Conservation (phyloP, 2,888 invertebrate species). For the Cactoblastis cactorum region DNA sequence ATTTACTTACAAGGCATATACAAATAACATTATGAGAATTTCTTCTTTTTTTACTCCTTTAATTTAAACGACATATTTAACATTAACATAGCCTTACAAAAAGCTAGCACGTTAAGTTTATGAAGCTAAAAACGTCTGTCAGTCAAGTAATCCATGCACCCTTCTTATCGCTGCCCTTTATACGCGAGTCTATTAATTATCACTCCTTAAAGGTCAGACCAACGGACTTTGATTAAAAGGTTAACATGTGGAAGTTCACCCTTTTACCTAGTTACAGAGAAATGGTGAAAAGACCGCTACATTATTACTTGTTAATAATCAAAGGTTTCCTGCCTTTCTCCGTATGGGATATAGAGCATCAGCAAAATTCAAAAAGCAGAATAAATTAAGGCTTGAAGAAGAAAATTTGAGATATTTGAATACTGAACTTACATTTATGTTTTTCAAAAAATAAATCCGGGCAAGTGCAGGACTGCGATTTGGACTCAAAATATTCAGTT, state of each 20-base stretch:
- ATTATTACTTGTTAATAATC: background rate
- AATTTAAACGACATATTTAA: background rate
- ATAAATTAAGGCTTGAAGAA: too few relatives aligned
- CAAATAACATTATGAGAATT: background rate
- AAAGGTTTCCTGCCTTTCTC: too few relatives aligned
- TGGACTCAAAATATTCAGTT: too few relatives aligned
- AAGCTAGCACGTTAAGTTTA: background rate
- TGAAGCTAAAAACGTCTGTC: constrained; percentile 6
- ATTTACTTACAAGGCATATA: background rate
- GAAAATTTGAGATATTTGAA: too few relatives aligned
- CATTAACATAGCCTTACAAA: background rate
- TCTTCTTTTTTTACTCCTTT: background rate
- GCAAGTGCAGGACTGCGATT: too few relatives aligned
- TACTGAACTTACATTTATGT: too few relatives aligned
- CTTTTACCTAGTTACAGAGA: background rate
- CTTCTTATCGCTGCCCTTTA: background rate
- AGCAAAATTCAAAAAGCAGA: too few relatives aligned
- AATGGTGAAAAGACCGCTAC: background rate
- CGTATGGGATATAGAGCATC: too few relatives aligned
- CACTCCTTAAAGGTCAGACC: constrained; percentile 7
- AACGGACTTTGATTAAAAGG: constrained; percentile 8
- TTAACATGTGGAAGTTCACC: background rate
- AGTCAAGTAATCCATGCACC: constrained; percentile 6
- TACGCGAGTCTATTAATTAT: constrained; percentile 5
- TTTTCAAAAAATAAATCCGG: too few relatives aligned